phyloP scores from a whole-genome alignment of 2,888 invertebrate genomes.

The Melanostoma scalare region DNA sequence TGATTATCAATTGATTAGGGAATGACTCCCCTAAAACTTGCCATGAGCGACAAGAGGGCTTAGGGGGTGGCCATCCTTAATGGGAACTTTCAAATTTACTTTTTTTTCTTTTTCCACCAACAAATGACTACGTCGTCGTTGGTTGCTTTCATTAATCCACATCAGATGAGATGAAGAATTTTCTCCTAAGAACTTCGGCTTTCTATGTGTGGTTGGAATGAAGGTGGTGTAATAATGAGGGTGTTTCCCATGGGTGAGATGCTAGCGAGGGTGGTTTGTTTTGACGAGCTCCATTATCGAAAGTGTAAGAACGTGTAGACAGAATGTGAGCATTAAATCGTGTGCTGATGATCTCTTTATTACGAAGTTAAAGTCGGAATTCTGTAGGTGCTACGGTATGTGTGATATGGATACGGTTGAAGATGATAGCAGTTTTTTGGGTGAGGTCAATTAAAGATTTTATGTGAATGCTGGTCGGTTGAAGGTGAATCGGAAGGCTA shows the following conservation, averaged over 20 bases:
- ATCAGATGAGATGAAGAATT: slow-evolving; percentile 42
- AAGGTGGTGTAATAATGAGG: slow-evolving; percentile 3
- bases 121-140: slow-evolving; percentile 25
- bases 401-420: slow-evolving; percentile 11
- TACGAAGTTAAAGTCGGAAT: slow-evolving; percentile 28
- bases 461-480: neutral
- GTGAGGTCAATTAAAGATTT: slow-evolving; percentile 10
- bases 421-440: neutral
- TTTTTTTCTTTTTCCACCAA: slow-evolving; percentile 17
- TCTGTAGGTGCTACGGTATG: slow-evolving; percentile 21
- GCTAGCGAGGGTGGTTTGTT: slow-evolving; percentile 9
- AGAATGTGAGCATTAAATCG: slow-evolving; percentile 43
- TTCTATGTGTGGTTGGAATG: neutral
- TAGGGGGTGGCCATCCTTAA: slow-evolving; percentile 25
- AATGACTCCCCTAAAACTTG: slow-evolving; percentile 13
- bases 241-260: neutral
- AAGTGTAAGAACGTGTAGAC: slow-evolving; percentile 50
- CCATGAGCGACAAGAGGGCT: neutral
- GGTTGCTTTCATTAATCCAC: slow-evolving; percentile 48
- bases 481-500: neutral
- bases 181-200: slow-evolving; percentile 40
- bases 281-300: slow-evolving; percentile 47
- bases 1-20: slow-evolving; percentile 44
- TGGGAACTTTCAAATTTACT: slow-evolving; percentile 45
- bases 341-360: slow-evolving; percentile 60